A percentile compares a stretch with the other conserved stretches of the same genome.
phyloP scores from a whole-genome alignment of 2,113 vertebrate species.

The Acrocephalus arundinaceus region DNA sequence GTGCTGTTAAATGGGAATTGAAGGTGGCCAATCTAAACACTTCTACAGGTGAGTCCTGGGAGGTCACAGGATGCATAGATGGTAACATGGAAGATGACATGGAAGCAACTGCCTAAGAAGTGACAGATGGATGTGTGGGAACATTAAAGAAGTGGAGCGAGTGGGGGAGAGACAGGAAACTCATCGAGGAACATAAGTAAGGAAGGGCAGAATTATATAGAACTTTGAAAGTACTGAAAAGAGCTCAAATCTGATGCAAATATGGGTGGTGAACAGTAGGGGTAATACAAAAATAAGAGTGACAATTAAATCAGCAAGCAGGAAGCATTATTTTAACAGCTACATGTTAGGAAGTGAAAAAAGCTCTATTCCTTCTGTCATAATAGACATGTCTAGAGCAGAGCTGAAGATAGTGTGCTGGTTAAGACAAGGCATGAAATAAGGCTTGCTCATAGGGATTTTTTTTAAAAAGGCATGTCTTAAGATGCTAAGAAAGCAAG shows the following conservation, averaged over 20 bases:
- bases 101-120: constrained; percentile 45
- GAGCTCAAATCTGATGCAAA: constrained; percentile 47
- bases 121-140: constrained; percentile 65
- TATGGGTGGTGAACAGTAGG: constrained; percentile 51
- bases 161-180: constrained; percentile 61
- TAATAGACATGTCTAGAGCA: constrained; percentile 41
- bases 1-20: not conserved
- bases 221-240: constrained; percentile 46
- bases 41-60: not conserved
- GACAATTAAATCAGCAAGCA: constrained; percentile 65
- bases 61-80: not conserved
- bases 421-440: not conserved
- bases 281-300: constrained; percentile 61
- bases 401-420: constrained; percentile 1
- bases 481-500: constrained; percentile 6
- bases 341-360: constrained; percentile 35
- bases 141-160: constrained; percentile 42
- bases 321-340: constrained; percentile 61
- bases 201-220: constrained; percentile 52
- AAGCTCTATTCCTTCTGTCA: constrained; percentile 51
- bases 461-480: not conserved
- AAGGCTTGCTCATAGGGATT: not conserved
- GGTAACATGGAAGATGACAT: constrained; percentile 15
- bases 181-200: constrained; percentile 32
- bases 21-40: not conserved